Evolutionary conservation across 2,888 invertebrate genomes (phyloP).

Genomic region (Harpagoxenus sublaevis): DNA sequence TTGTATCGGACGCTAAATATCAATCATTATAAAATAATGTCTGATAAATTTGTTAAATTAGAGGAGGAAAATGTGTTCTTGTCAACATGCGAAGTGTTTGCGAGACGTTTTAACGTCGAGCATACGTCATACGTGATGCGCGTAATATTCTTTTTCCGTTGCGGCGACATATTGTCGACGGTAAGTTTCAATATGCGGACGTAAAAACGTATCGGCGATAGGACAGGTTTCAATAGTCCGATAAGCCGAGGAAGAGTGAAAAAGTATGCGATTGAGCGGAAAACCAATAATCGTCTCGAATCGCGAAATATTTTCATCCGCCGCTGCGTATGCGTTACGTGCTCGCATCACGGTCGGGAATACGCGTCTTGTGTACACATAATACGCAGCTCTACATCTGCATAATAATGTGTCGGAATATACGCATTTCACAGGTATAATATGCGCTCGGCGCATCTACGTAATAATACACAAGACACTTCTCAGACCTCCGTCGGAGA

Average conservation of each 20-base stretch:
- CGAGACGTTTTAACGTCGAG: background rate
- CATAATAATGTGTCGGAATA: slow-evolving; percentile 48
- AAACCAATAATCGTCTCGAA: slow-evolving; percentile 60
- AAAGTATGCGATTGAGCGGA: slow-evolving; percentile 58
- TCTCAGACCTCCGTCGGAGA: background rate
- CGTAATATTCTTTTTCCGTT: slow-evolving; percentile 34
- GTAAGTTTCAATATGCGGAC: slow-evolving; percentile 44
- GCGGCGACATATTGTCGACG: slow-evolving; percentile 32
- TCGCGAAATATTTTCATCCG: slow-evolving; percentile 52
- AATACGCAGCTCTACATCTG: slow-evolving; percentile 28
- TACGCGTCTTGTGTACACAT: slow-evolving; percentile 30
- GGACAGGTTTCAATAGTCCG: slow-evolving; percentile 37
- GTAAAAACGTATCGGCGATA: slow-evolving; percentile 40
- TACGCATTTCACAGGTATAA: slow-evolving; percentile 29
- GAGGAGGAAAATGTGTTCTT: background rate
- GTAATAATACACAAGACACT: slow-evolving; percentile 9
- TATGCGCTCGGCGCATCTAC: background rate
- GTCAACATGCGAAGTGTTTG: background rate
- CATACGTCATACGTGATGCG: background rate
- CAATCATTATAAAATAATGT: background rate
- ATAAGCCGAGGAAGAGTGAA: slow-evolving; percentile 30
- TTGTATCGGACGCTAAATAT: background rate
- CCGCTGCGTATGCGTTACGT: background rate
- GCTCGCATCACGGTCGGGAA: background rate
- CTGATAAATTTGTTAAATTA: background rate